Evolutionary conservation across 2,888 invertebrate genomes (phyloP).

Genomic region (Drosophila putrida): DNA sequence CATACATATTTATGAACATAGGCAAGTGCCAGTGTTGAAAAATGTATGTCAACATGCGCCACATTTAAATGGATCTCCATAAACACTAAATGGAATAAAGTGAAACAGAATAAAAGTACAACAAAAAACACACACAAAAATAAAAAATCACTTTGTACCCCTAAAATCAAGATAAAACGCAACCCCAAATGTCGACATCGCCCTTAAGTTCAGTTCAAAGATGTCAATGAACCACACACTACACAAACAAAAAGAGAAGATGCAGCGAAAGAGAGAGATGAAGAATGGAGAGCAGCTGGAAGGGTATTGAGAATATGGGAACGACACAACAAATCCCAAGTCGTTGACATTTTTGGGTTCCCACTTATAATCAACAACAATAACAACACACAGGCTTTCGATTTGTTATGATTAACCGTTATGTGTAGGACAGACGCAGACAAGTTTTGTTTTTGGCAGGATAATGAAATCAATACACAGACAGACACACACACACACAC

Average conservation of each 20-base stretch:
- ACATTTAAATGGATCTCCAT: conserved; percentile 19
- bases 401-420: conserved; percentile 67
- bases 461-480: conserved; percentile 40
- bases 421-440: conserved; percentile 19
- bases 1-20: not conserved
- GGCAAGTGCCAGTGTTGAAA: conserved; percentile 24
- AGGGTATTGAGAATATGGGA: not conserved
- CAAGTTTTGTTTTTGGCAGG: conserved; percentile 16
- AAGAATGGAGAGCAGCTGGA: conserved; percentile 3
- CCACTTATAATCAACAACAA: conserved; percentile 14
- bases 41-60: conserved; percentile 12
- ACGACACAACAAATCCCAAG: conserved; percentile 30
- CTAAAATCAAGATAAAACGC: conserved; percentile 28
- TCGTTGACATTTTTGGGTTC: conserved; percentile 64
- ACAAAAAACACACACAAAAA: conserved; percentile 8
- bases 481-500: conserved; percentile 16
- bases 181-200: conserved; percentile 40
- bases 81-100: not conserved
- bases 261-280: not conserved
- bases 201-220: conserved; percentile 29
- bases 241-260: conserved; percentile 9
- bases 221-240: conserved; percentile 40
- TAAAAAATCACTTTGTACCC: conserved; percentile 21
- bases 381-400: conserved; percentile 49
- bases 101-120: conserved; percentile 1